Percentiles rank a stretch among this genome's conserved stretches.
phyloP scores from a whole-genome alignment of 2,113 vertebrate genomes.

The Ictalurus punctatus region DNA sequence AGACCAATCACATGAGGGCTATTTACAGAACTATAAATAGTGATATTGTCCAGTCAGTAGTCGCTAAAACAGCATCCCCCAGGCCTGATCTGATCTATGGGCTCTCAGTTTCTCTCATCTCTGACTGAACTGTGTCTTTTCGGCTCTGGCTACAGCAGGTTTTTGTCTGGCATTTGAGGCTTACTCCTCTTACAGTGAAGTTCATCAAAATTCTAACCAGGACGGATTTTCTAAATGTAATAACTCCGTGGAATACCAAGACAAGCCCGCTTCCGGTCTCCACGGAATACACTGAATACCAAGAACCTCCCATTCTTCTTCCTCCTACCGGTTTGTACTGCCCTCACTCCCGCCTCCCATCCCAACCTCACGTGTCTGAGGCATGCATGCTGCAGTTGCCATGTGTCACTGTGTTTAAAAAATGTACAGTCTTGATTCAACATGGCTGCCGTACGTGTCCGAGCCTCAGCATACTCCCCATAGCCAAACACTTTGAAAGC shows the following conservation, averaged over 20 bases:
- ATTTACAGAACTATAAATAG: background rate
- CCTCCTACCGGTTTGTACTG: background rate
- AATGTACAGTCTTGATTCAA: background rate
- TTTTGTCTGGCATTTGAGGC: background rate
- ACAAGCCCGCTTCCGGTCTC: background rate
- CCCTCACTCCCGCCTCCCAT: background rate
- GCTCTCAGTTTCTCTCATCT: background rate
- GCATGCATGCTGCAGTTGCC: slow-evolving; percentile 19
- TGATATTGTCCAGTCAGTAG: background rate
- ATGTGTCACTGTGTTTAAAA: slow-evolving; percentile 4
- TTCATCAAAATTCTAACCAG: background rate
- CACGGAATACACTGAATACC: background rate
- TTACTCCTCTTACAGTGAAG: background rate
- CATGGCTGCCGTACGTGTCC: background rate
- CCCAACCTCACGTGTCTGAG: slow-evolving; percentile 31
- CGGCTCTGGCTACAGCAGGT: background rate
- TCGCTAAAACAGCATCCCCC: background rate
- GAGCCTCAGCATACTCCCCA: background rate
- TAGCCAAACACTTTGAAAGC: background rate
- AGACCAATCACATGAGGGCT: background rate
- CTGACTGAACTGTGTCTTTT: background rate
- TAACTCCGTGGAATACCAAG: background rate
- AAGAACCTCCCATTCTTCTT: background rate
- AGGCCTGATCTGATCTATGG: background rate
- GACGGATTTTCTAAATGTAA: background rate